These are phyloP conservation scores for Panagrolaimus sp. DNA, from an alignment of 1,140 invertebrate species.

Conservation along the genomic window DNA sequence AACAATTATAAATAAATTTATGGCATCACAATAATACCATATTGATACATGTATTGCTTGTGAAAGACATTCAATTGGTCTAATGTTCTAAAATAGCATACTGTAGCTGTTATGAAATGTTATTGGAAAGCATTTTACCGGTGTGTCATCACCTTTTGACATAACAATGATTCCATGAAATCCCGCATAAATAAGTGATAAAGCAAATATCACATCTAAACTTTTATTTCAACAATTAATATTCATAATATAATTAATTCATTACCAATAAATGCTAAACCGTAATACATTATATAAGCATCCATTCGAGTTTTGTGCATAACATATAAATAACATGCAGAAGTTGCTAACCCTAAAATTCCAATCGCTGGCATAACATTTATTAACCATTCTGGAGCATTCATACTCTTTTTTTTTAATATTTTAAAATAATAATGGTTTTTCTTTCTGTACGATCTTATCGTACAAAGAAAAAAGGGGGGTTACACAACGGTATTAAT, in stretches of 20 bases:
- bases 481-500: no score
- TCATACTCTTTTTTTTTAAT: not conserved
- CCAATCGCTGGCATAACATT: conserved; percentile 5
- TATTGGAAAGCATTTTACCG: not conserved
- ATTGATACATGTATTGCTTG: not conserved
- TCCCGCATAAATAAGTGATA: not conserved
- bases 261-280: conserved; percentile 1
- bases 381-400: conserved; percentile 7
- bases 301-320: not conserved
- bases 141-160: not conserved
- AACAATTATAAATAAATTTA: not conserved
- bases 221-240: no score
- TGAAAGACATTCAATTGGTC: conserved; percentile 12
- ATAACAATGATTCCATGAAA: not conserved
- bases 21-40: not conserved
- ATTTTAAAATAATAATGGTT: no score
- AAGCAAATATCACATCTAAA: not conserved
- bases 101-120: not conserved
- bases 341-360: not conserved
- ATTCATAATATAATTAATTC: not conserved
- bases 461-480: no score
- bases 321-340: conserved; percentile 6
- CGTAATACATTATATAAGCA: not conserved
- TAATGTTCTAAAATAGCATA: not conserved
- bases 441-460: no score